These are phyloP conservation scores for Ceriagrion tenellum DNA, from an alignment of 2,888 invertebrate genomes.

Conservation along the genomic window DNA sequence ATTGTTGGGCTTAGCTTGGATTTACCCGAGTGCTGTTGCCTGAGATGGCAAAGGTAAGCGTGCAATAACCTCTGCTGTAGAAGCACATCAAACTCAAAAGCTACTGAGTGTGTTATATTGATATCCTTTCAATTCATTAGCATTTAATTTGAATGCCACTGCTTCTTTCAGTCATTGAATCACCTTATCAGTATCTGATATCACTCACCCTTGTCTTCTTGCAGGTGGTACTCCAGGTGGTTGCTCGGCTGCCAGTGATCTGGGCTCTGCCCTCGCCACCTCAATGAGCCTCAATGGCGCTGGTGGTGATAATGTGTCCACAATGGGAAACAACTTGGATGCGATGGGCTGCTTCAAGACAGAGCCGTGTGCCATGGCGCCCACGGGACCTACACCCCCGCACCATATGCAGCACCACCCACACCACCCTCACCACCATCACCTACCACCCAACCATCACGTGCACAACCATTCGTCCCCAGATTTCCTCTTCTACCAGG, in stretches of 20 bases:
- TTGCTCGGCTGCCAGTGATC: slow-evolving; percentile 78
- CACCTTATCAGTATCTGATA: not conserved
- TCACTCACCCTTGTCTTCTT: slow-evolving; percentile 68
- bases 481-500: slow-evolving; percentile 52
- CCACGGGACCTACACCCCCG: slow-evolving; percentile 85
- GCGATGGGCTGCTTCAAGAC: slow-evolving; percentile 73
- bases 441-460: slow-evolving; percentile 25
- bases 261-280: slow-evolving; percentile 87
- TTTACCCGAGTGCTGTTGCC: too few relatives aligned
- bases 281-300: slow-evolving; percentile 86
- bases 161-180: not conserved
- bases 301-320: slow-evolving; percentile 55
- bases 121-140: not conserved
- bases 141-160: not conserved
- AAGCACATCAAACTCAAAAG: too few relatives aligned
- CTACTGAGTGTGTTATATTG: not conserved
- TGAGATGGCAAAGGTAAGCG: too few relatives aligned
- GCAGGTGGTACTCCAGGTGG: slow-evolving; percentile 76
- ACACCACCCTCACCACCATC: not conserved
- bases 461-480: slow-evolving; percentile 41
- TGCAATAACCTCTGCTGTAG: too few relatives aligned
- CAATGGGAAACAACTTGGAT: slow-evolving; percentile 54
- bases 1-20: too few relatives aligned
- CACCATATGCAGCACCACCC: slow-evolving; percentile 49
- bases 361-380: slow-evolving; percentile 80